These are phyloP conservation scores for Gallinago solitaria DNA, from an alignment of 2,797 vertebrate genomes.

Conservation along the genomic window DNA sequence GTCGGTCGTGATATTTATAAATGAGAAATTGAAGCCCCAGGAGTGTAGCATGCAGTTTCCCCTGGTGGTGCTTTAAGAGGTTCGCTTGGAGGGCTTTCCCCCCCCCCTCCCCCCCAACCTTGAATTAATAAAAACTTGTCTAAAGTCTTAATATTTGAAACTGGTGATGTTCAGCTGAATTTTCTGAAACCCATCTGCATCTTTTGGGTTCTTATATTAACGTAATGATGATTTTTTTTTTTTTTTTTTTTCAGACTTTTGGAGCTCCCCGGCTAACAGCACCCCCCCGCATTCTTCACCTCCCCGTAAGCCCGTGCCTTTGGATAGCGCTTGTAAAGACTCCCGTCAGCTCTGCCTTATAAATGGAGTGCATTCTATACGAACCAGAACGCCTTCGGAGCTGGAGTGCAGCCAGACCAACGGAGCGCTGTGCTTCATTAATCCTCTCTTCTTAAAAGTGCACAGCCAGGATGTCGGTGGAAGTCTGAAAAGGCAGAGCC, in stretches of 20 bases:
- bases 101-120: too few species aligned
- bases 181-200: conserved; percentile 49
- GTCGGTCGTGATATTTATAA: not conserved
- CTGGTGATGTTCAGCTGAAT: not conserved
- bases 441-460: conserved; percentile 93
- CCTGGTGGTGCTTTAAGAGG: not conserved
- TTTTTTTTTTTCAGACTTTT: conserved; percentile 82
- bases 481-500: conserved; percentile 75
- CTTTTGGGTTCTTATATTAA: conserved; percentile 76
- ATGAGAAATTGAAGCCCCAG: not conserved
- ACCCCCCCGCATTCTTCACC: conserved; percentile 73
- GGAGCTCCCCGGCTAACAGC: conserved; percentile 87
- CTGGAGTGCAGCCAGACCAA: conserved; percentile 87
- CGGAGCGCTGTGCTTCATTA: conserved; percentile 92
- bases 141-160: not conserved
- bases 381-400: conserved; percentile 81
- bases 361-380: conserved; percentile 87
- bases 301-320: conserved; percentile 77
- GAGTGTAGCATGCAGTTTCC: not conserved
- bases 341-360: conserved; percentile 81
- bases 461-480: conserved; percentile 81
- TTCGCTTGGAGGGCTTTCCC: not conserved
- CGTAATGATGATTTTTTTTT: conserved; percentile 68
- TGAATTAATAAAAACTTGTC: not conserved
- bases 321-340: conserved; percentile 64